Evolutionary conservation across 2,113 vertebrate genomes (phyloP).

Genomic region (Tragelaphus strepsiceros): DNA sequence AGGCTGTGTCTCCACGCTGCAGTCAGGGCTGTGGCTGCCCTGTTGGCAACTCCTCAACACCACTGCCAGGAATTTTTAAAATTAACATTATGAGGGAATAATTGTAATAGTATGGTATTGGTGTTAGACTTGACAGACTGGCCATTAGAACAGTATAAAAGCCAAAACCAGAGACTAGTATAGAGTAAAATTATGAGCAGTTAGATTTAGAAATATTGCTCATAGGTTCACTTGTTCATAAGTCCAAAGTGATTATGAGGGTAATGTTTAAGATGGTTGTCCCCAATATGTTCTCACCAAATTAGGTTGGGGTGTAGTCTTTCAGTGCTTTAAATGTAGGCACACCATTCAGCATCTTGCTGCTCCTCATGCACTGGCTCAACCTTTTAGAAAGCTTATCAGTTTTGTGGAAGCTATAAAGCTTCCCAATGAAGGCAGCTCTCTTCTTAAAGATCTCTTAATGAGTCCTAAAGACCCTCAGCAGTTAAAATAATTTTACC

Average conservation of each 20-base stretch:
- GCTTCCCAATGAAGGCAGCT: neutral
- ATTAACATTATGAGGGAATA: constrained; percentile 51
- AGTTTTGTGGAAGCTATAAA: neutral
- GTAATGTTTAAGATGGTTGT: neutral
- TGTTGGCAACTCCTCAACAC: neutral
- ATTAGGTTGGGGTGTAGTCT: neutral
- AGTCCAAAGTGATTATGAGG: neutral
- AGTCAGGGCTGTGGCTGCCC: neutral
- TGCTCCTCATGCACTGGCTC: neutral
- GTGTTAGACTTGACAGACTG: constrained; percentile 62
- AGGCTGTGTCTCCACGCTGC: neutral
- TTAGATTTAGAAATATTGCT: constrained; percentile 41
- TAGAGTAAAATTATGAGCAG: constrained; percentile 58
- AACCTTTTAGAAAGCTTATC: neutral
- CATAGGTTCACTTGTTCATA: constrained; percentile 38
- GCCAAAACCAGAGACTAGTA: constrained; percentile 50
- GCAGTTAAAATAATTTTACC: neutral
- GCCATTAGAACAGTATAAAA: constrained; percentile 51
- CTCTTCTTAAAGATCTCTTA: neutral
- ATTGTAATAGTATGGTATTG: constrained; percentile 50
- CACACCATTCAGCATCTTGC: neutral
- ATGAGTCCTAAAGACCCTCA: neutral
- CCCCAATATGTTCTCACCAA: neutral
- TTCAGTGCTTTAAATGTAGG: neutral
- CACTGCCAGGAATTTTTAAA: neutral